phyloP scores from a whole-genome alignment of 2,888 invertebrate genomes.

The Argyresthia albistria region DNA sequence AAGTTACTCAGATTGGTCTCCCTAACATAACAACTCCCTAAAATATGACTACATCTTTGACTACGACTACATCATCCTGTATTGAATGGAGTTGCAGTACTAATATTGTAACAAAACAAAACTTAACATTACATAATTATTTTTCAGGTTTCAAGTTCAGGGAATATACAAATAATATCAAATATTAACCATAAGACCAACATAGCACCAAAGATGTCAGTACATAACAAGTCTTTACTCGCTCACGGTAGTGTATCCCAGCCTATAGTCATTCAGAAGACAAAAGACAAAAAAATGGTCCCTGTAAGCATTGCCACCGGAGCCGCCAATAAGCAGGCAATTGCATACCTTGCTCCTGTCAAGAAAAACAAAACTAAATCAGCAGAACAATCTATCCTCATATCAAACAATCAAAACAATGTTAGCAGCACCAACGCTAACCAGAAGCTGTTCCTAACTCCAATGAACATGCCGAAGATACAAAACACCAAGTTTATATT shows the following conservation, averaged over 20 bases:
- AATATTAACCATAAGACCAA: constrained; percentile 52
- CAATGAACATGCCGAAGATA: constrained; percentile 72
- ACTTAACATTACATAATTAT: too few species aligned
- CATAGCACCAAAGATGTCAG: constrained; percentile 49
- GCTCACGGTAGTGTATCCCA: constrained; percentile 53
- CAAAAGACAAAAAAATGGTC: constrained; percentile 63
- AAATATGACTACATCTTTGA: too few species aligned
- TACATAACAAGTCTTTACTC: constrained; percentile 46
- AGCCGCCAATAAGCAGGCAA: constrained; percentile 53
- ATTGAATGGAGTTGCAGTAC: too few species aligned
- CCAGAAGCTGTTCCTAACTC: constrained; percentile 72
- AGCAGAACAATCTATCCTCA: constrained; percentile 55
- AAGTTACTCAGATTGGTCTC: too few species aligned
- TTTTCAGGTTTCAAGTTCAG: constrained; percentile 54
- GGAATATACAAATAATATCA: constrained; percentile 58
- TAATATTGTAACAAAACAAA: too few species aligned
- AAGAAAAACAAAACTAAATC: constrained; percentile 41
- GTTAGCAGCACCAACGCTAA: constrained; percentile 45
- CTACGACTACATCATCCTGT: too few species aligned
- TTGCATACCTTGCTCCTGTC: constrained; percentile 69
- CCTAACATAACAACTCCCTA: too few species aligned
- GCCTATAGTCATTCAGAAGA: constrained; percentile 73
- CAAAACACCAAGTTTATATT: constrained; percentile 66
- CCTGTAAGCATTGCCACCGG: constrained; percentile 59
- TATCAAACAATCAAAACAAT: constrained; percentile 56